Base-by-base conservation (phyloP, 2,797 vertebrate genomes). In the Platyrinchus mystaceus region DNA sequence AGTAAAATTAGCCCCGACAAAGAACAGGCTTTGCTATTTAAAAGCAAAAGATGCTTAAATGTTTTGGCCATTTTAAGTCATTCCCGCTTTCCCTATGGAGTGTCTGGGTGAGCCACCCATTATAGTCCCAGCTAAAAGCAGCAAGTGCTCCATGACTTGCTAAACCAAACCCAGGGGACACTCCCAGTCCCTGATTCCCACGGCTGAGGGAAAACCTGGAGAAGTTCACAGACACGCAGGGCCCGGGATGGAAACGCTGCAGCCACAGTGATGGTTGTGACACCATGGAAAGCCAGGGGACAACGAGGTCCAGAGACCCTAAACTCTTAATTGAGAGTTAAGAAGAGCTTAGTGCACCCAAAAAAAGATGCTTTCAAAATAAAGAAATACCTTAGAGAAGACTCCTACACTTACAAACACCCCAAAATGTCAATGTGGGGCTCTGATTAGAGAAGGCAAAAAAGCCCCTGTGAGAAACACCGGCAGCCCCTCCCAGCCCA, bases 1-100 rank as follows among this genome's bases (percentile, higher is more conserved):
- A 90, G 69, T 84, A 92, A 95, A 91, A 73, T 93, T 94, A 96
- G 67, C 58, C 41, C 36, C 27, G n/a, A 5, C 5, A 1, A 13
- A 49, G 22, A 83, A 90, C 28, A 83, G 36, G 64, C 86, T 85
- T 83, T 71, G 78, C 90, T 95, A 94, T 95, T 94, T 93, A 95
- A 94, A 92, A 84, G 71, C 34, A 41, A 36, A 84, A 77, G 50
- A 79, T 32, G 47, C 37, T 73, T 34, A 90, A 81, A 91, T 84
- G 44, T 94, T 97, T 97, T 80, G 92, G 91, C 84, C 93, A 95
- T 96, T 97, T 89, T 94, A 91, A 96, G 92, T 84, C 90, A 96
- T 77, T 95, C 94, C 73, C 93, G 73, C 69, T 91, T 70, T 93
- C 88, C 68, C 68, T 84, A n/a, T 12, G 47, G 81, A 87, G 44